Evolutionary conservation across 2,888 invertebrate genomes (phyloP), one percentile per base, ranked within the genome.

Genomic region (Pecten maximus): DNA sequence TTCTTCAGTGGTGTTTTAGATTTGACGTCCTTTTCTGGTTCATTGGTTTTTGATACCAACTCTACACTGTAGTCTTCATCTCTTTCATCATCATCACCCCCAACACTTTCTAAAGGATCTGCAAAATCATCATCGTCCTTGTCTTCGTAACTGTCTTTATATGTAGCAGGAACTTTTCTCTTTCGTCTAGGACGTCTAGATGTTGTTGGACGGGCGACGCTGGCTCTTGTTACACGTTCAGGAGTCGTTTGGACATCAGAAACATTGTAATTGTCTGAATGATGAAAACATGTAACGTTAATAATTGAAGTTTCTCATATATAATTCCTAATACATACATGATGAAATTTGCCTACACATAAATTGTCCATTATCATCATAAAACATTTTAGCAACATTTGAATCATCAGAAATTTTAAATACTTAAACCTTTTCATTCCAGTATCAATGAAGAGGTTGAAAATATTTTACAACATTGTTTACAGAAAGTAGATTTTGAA

Each of bases 1-100:
- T 74, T 74, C 74, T 74, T 74, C 10, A 74, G 28, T 35, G 74
- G 74, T 35, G 74, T 74, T 74, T 74, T 74, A 74, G 74, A 35
- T 15, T 74, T 74, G 0, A 1, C 35, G 28, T 74, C 35, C 35
- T 74, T 74, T 2, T 74, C 74, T 28, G 74, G 28, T 28, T 28
- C 74, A 35, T 10, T 10, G 35, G 74, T 1, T 74, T 74, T 74
- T 28, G 74, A 74, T 74, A 23, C 35, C 15, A 74, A 10, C 10
- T 74, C 74, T 74, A 74, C 23, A 15, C 6, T 28, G 15, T 28
- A 74, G 16, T 74, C 74, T 74, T 74, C 74, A 74, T 74, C 74
- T 74, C 74, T 74, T 35, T 74, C 74, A 74, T 74, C 35, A 3
- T 74, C 74, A 74, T 74, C 74, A 35, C 54, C 54, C 0, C 54